Percentiles rank a stretch among this genome's conserved stretches.
Conservation (phyloP, 2,113 vertebrate genomes). For the Morone saxatilis region DNA sequence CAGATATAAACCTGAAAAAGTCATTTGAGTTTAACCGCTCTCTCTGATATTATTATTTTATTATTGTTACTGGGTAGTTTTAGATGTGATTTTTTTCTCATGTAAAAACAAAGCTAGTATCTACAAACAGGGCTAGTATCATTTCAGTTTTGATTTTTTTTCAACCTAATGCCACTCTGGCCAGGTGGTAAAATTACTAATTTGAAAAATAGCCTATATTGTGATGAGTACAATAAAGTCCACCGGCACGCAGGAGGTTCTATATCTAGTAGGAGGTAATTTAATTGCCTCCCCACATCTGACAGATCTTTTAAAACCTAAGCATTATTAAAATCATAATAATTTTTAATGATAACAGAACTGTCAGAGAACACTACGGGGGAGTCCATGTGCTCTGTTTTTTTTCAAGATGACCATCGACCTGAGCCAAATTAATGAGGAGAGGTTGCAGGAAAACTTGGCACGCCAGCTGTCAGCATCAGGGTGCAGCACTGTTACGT, state of each 20-base stretch:
- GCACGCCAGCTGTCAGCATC: conserved; percentile 59
- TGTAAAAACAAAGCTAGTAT: background rate
- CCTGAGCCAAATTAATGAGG: conserved; percentile 74
- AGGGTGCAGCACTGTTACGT: conserved; percentile 27
- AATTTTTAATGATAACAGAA: conserved; percentile 55
- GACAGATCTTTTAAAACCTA: conserved; percentile 54
- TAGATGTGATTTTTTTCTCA: background rate
- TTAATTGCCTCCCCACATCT: conserved; percentile 46
- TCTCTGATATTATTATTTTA: background rate
- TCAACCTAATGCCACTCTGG: conserved; percentile 9
- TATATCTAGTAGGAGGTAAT: conserved; percentile 46
- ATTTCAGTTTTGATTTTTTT: conserved; percentile 11
- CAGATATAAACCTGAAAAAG: too few relatives aligned
- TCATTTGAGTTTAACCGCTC: too few relatives aligned
- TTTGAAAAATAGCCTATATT: conserved; percentile 22
- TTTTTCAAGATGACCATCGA: conserved; percentile 56
- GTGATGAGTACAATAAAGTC: conserved; percentile 24
- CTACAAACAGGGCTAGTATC: background rate
- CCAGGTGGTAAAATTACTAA: conserved; percentile 21
- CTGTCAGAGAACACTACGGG: conserved; percentile 49
- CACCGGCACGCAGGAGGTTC: conserved; percentile 8
- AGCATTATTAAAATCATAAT: conserved; percentile 66
- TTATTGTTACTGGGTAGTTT: background rate
- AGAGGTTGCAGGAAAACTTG: conserved; percentile 43
- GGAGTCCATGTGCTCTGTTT: conserved; percentile 7